Evolutionary conservation across 2,888 invertebrate genomes (phyloP).

Genomic region (Drosophila recens): DNA sequence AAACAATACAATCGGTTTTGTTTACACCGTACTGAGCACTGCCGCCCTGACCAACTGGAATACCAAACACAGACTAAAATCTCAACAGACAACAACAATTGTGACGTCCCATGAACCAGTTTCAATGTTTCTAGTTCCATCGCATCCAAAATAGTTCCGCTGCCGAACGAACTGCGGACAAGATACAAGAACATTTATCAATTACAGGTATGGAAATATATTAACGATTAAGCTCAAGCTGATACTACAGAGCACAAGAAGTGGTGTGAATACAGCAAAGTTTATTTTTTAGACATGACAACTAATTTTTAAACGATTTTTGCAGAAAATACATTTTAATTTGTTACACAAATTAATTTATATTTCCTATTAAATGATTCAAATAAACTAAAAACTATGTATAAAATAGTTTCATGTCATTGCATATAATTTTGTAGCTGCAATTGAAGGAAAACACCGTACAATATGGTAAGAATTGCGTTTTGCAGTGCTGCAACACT

Average conservation of each 20-base stretch:
- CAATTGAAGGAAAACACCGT: neutral
- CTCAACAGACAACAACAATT: constrained; percentile 50
- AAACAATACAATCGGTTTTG: constrained; percentile 52
- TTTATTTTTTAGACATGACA: neutral
- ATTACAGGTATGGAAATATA: constrained; percentile 11
- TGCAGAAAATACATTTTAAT: neutral
- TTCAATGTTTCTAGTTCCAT: constrained; percentile 16
- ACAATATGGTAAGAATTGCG: neutral
- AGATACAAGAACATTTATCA: constrained; percentile 2
- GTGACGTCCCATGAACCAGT: constrained; percentile 19
- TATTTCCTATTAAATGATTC: neutral
- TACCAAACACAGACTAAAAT: constrained; percentile 57
- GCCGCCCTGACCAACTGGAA: constrained; percentile 52
- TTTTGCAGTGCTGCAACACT: neutral
- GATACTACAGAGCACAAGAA: neutral
- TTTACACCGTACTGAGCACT: constrained; percentile 54
- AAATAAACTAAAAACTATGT: neutral
- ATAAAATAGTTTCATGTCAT: neutral
- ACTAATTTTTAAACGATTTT: neutral
- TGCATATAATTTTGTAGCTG: neutral
- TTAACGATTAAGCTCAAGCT: neutral
- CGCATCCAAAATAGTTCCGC: constrained; percentile 23
- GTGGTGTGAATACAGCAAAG: neutral
- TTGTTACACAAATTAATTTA: neutral
- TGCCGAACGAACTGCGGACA: constrained; percentile 1